Percentiles rank a stretch among this genome's conserved stretches.
Evolutionary conservation across 2,113 vertebrate genomes (phyloP).

Genomic region (Phoenicopterus ruber): DNA sequence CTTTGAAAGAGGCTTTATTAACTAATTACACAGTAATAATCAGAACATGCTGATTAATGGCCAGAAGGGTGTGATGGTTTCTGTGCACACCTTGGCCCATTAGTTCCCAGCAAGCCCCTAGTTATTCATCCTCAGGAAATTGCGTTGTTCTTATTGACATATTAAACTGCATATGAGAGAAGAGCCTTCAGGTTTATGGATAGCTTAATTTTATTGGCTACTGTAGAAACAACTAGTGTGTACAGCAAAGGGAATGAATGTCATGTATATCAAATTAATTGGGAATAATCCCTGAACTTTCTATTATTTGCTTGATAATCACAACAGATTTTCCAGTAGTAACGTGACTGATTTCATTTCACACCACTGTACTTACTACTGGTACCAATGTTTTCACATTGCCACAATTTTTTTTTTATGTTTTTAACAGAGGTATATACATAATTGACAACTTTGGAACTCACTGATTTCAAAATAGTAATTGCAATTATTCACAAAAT

Average conservation of each 20-base stretch:
- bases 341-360: not conserved
- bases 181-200: not conserved
- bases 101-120: not conserved
- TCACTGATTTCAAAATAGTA: not conserved
- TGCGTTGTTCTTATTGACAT: not conserved
- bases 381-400: not conserved
- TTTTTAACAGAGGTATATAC: not conserved
- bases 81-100: constrained; percentile 19
- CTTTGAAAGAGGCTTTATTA: constrained; percentile 16
- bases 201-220: not conserved
- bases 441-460: not conserved
- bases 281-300: not conserved
- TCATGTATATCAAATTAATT: not conserved
- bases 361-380: not conserved
- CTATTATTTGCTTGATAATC: not conserved
- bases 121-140: constrained; percentile 19
- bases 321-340: not conserved
- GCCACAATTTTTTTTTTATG: not conserved
- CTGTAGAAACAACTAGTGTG: not conserved
- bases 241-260: not conserved
- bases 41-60: constrained; percentile 25
- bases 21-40: constrained; percentile 33
- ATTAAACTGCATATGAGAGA: not conserved
- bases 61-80: not conserved
- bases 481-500: not conserved